These are phyloP conservation scores for Bombus affinis DNA, from an alignment of 1,140 invertebrate genomes.

Conservation along the genomic window DNA sequence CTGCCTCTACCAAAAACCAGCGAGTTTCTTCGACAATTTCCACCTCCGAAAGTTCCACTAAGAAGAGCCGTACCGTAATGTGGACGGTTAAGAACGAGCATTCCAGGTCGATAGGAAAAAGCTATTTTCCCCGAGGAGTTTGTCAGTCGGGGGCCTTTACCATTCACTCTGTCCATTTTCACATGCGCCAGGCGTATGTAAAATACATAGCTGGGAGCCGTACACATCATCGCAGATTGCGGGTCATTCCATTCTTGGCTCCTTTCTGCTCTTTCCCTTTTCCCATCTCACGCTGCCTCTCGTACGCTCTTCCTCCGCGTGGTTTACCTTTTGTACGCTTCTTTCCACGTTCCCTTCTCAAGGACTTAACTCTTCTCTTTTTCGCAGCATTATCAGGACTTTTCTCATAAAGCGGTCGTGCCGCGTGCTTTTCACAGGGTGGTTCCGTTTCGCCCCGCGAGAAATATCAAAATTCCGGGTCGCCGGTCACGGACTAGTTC, in stretches of 20 bases:
- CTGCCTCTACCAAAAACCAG: not conserved
- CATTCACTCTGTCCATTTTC: slow-evolving; percentile 36
- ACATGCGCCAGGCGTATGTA: slow-evolving; percentile 19
- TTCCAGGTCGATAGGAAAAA: not conserved
- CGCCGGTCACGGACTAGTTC: not conserved
- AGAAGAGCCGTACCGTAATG: too few relatives aligned
- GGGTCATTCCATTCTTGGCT: slow-evolving; percentile 48
- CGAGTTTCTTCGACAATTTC: not conserved
- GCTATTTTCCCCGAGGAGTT: slow-evolving; percentile 30
- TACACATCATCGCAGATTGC: slow-evolving; percentile 42
- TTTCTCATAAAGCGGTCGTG: slow-evolving; percentile 21
- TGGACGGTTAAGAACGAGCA: not conserved
- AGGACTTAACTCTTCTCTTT: not conserved
- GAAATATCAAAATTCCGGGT: slow-evolving; percentile 23
- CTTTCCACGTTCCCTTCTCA: not conserved
- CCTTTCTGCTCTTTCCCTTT: not conserved
- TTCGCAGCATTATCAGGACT: slow-evolving; percentile 32
- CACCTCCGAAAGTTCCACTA: not conserved
- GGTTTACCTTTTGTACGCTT: not conserved
- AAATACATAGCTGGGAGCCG: slow-evolving; percentile 30
- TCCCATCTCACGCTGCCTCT: not conserved
- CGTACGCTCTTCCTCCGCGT: not conserved
- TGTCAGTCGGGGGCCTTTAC: slow-evolving; percentile 1
- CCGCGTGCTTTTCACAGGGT: not conserved
- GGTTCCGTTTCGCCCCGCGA: not conserved